Percentiles rank a stretch among this genome's conserved stretches.
Evolutionary conservation across 2,888 invertebrate genomes (phyloP).

Genomic region (Noctua pronuba): DNA sequence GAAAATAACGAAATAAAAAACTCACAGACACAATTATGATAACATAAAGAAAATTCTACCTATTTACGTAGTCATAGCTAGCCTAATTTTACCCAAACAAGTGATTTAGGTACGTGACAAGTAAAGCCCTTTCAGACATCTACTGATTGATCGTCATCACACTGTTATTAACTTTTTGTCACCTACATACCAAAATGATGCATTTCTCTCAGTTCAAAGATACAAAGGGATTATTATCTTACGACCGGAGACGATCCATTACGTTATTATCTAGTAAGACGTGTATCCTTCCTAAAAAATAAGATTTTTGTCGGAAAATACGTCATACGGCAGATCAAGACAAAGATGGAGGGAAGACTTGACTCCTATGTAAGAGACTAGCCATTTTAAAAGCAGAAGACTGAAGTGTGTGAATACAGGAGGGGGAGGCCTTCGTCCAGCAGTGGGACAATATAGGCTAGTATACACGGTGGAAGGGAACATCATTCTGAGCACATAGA

Average conservation of each 20-base stretch:
- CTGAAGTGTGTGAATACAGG: not conserved
- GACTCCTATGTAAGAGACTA: not conserved
- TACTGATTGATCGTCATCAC: conserved; percentile 25
- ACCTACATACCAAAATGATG: conserved; percentile 4
- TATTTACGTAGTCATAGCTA: not conserved
- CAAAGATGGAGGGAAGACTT: not conserved
- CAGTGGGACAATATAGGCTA: not conserved
- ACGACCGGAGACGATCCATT: conserved; percentile 17
- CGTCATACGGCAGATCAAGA: not conserved
- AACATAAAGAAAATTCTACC: not conserved
- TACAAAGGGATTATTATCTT: conserved; percentile 11
- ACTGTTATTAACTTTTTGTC: conserved; percentile 12
- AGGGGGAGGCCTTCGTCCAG: not conserved
- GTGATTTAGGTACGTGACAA: conserved; percentile 3
- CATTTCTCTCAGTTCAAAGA: not conserved
- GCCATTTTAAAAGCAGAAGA: no score
- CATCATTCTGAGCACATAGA: no score
- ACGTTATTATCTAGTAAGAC: not conserved
- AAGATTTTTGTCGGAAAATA: not conserved
- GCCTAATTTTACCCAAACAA: not conserved
- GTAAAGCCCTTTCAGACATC: conserved; percentile 13
- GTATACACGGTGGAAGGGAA: no score
- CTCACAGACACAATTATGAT: not conserved
- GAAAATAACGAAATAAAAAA: not conserved
- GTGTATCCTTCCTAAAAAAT: not conserved